These are phyloP conservation scores for Cephus rjabovi DNA, from an alignment of 2,888 invertebrate genomes.

Conservation along the genomic window DNA sequence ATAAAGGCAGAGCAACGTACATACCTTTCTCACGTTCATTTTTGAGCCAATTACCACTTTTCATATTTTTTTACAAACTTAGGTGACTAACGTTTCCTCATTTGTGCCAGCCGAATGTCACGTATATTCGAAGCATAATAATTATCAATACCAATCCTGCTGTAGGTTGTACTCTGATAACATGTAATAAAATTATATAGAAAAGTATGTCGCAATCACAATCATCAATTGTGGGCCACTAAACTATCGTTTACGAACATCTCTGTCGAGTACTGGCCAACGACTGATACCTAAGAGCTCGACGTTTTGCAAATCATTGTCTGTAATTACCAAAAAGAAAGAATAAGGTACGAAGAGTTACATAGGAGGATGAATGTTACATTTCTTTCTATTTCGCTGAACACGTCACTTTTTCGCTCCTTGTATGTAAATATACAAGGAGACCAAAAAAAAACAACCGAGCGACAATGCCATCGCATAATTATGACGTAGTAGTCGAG, in stretches of 20 bases:
- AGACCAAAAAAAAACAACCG: neutral
- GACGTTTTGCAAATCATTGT: neutral
- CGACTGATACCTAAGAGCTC: neutral
- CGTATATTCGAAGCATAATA: conserved; percentile 54
- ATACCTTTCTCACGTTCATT: conserved; percentile 45
- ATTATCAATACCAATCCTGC: neutral
- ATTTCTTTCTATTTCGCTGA: neutral
- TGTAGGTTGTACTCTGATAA: conserved; percentile 61
- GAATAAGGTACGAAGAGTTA: neutral
- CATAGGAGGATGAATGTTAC: neutral
- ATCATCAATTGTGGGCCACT: neutral
- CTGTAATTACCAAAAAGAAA: neutral
- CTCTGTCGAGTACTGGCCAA: neutral
- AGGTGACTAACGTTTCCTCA: conserved; percentile 47
- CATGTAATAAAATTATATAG: conserved; percentile 63
- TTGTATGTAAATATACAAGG: neutral
- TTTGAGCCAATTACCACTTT: conserved; percentile 46
- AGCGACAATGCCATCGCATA: too few relatives aligned
- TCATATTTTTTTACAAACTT: conserved; percentile 52
- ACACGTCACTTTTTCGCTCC: neutral
- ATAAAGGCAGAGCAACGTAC: conserved; percentile 20
- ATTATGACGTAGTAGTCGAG: too few relatives aligned
- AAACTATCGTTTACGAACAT: neutral
- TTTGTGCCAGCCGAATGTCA: conserved; percentile 59
- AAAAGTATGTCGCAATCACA: conserved; percentile 34